Conservation (phyloP, 2,888 invertebrate genomes). For the Acanthosepion lycidas region DNA sequence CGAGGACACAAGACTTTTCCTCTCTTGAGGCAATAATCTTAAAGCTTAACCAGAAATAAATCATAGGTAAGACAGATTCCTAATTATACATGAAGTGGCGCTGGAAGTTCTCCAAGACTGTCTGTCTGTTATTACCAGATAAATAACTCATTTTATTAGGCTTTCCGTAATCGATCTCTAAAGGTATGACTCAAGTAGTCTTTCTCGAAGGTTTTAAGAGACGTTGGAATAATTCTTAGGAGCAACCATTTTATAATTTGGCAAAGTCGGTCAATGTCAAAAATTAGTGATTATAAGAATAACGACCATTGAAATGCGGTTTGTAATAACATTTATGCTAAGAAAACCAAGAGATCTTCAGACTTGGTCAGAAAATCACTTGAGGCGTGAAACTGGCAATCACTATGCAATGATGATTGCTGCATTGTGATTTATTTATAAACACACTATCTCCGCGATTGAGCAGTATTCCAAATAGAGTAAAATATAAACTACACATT, state of each 20-base stretch:
- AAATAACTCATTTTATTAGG: background rate
- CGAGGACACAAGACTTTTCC: background rate
- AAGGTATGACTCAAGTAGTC: background rate
- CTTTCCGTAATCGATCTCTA: background rate
- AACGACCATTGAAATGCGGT: background rate
- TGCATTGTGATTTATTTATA: too few relatives aligned
- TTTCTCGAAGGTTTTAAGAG: background rate
- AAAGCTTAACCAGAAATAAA: background rate
- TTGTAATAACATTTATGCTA: background rate
- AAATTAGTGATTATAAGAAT: background rate
- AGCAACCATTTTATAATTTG: background rate
- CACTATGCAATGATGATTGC: too few relatives aligned
- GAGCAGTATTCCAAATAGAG: background rate
- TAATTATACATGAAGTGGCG: background rate
- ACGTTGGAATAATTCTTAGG: background rate
- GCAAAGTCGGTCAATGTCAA: background rate
- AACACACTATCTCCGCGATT: too few relatives aligned
- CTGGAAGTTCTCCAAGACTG: background rate
- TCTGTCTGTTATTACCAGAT: background rate
- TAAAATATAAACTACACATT: background rate
- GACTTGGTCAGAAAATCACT: too few relatives aligned
- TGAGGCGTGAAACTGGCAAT: too few relatives aligned
- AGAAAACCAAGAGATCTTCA: background rate
- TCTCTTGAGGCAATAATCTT: background rate
- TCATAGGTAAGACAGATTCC: background rate